Conservation (phyloP, 2,797 vertebrate genomes). For the Girardinus metallicus region DNA sequence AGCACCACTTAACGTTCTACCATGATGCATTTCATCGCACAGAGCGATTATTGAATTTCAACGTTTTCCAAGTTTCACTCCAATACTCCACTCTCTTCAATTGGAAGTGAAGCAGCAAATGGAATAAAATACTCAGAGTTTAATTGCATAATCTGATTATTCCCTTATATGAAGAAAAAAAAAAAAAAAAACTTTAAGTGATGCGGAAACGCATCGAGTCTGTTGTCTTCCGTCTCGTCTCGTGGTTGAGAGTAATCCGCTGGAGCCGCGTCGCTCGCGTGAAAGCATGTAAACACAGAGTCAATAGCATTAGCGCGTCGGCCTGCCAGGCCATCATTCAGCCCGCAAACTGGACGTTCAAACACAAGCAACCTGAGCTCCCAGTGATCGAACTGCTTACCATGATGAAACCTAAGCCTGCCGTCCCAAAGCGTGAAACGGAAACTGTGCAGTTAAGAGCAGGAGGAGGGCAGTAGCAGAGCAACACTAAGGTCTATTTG, state of each 20-base stretch:
- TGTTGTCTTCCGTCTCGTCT: slow-evolving; percentile 31
- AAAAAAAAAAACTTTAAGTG: slow-evolving; percentile 15
- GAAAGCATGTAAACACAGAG: slow-evolving; percentile 37
- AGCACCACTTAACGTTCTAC: neutral
- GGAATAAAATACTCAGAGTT: neutral
- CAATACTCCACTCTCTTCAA: neutral
- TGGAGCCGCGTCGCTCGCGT: slow-evolving; percentile 51
- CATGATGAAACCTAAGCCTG: slow-evolving; percentile 51
- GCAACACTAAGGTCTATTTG: neutral
- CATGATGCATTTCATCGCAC: neutral
- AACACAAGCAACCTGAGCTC: slow-evolving; percentile 38
- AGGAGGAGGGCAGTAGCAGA: slow-evolving; percentile 1
- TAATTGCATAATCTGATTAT: slow-evolving; percentile 23
- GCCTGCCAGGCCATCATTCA: slow-evolving; percentile 27
- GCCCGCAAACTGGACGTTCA: slow-evolving; percentile 45
- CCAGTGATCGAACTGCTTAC: slow-evolving; percentile 54
- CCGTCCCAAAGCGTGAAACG: slow-evolving; percentile 29
- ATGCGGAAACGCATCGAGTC: slow-evolving; percentile 24
- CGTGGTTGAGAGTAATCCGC: slow-evolving; percentile 34
- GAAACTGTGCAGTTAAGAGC: slow-evolving; percentile 29
- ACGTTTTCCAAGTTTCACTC: neutral
- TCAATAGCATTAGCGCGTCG: slow-evolving; percentile 45
- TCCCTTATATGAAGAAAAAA: slow-evolving; percentile 13
- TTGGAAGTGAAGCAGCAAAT: slow-evolving; percentile 14
- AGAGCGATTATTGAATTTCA: slow-evolving; percentile 6